Conservation (phyloP, 1,140 invertebrate genomes). For the Zaprionus ornatus region DNA sequence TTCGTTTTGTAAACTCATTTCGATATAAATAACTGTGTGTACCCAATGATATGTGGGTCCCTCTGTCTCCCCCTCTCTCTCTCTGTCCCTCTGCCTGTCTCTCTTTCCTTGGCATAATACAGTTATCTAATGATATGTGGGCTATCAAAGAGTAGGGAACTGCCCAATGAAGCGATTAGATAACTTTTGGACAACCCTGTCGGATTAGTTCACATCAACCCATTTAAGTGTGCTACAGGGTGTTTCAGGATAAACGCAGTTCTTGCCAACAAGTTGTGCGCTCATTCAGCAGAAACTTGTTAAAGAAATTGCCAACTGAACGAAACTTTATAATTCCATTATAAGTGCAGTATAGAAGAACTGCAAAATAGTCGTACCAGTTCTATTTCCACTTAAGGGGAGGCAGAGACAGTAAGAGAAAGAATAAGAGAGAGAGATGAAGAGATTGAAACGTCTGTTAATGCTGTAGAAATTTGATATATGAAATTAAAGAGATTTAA, state of each 20-base stretch:
- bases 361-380: background rate
- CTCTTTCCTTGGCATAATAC: constrained; percentile 6
- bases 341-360: constrained; percentile 15
- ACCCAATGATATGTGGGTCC: constrained; percentile 36
- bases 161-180: constrained; percentile 63
- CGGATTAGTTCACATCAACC: constrained; percentile 33
- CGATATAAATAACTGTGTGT: constrained; percentile 21
- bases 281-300: constrained; percentile 9
- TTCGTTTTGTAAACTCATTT: constrained; percentile 62
- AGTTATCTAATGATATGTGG: constrained; percentile 61
- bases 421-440: background rate
- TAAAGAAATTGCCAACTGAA: constrained; percentile 14
- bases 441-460: background rate
- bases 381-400: background rate
- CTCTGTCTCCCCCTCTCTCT: background rate
- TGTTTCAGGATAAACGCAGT: background rate
- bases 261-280: constrained; percentile 4
- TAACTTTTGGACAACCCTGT: constrained; percentile 36
- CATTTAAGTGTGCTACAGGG: constrained; percentile 7
- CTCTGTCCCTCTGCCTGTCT: background rate
- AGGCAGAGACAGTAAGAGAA: too few relatives aligned
- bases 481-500: background rate
- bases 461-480: background rate
- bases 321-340: constrained; percentile 36
- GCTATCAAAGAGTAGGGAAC: constrained; percentile 39